Conservation (phyloP, 2,797 vertebrate genomes). For the Mus minutoides region DNA sequence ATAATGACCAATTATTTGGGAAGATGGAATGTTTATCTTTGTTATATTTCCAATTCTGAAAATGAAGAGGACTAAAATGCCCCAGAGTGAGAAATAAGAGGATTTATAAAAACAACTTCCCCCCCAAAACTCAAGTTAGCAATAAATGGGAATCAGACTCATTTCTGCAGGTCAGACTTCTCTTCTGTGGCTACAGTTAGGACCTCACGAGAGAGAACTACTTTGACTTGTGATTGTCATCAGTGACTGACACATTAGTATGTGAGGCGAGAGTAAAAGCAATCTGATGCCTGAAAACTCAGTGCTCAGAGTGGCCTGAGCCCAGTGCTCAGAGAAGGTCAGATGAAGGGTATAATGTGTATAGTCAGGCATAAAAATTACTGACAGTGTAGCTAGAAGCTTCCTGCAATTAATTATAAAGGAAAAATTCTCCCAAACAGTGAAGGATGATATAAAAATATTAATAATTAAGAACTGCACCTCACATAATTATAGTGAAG, state of each 20-base stretch:
- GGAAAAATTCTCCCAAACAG: constrained; percentile 3
- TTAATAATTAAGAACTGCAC: constrained; percentile 10
- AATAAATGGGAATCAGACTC: constrained; percentile 8
- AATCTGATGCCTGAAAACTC: background rate
- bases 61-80: background rate
- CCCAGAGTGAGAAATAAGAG: constrained; percentile 22
- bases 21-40: background rate
- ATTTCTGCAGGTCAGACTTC: background rate
- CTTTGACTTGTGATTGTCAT: constrained; percentile 26
- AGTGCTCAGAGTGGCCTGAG: background rate
- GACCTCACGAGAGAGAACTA: background rate
- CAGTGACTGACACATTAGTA: background rate
- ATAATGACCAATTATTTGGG: background rate
- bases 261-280: constrained; percentile 20
- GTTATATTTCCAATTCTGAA: constrained; percentile 35
- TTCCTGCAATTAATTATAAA: background rate
- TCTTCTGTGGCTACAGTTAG: constrained; percentile 17
- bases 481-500: background rate
- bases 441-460: constrained; percentile 3
- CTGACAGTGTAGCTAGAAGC: background rate
- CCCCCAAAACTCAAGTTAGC: background rate
- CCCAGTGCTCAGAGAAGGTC: background rate
- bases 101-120: constrained; percentile 38
- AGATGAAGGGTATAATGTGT: background rate
- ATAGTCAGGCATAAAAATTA: background rate